Conservation (phyloP, 1,140 invertebrate species). For the Telenomus remus region DNA sequence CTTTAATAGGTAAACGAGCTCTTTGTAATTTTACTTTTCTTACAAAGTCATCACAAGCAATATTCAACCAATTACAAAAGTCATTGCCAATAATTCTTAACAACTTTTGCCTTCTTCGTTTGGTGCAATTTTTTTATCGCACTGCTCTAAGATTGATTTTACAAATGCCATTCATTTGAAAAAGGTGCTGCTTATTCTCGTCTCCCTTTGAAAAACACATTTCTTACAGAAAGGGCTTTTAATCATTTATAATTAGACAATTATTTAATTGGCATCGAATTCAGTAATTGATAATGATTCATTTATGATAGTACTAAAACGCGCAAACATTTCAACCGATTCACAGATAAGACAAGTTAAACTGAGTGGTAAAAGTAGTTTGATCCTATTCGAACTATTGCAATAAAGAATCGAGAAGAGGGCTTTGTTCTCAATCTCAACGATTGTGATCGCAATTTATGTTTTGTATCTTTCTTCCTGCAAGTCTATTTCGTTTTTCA, state of each 20-base stretch:
- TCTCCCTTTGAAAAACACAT: too few species aligned
- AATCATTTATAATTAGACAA: too few species aligned
- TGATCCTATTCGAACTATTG: slow-evolving; percentile 62
- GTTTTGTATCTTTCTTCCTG: slow-evolving; percentile 58
- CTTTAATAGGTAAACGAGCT: slow-evolving; percentile 19
- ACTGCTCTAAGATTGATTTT: too few species aligned
- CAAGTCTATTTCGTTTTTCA: slow-evolving; percentile 14
- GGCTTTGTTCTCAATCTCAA: slow-evolving; percentile 60
- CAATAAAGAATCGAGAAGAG: slow-evolving; percentile 59
- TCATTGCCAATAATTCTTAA: too few species aligned
- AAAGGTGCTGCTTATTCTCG: too few species aligned
- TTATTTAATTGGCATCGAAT: too few species aligned
- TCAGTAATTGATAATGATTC: slow-evolving; percentile 9
- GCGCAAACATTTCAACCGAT: slow-evolving; percentile 44
- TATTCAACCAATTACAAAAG: too few species aligned
- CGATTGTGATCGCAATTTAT: slow-evolving; percentile 62
- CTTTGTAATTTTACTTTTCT: neutral
- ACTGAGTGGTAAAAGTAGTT: slow-evolving; percentile 62
- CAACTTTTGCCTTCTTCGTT: too few species aligned
- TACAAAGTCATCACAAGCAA: neutral
- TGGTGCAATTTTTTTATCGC: too few species aligned
- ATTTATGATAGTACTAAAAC: slow-evolving; percentile 48
- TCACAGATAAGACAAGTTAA: slow-evolving; percentile 58
- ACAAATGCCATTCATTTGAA: too few species aligned
- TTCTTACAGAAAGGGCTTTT: too few species aligned